Conservation (phyloP, 2,888 invertebrate genomes). For the Ormyrus pomaceus region DNA sequence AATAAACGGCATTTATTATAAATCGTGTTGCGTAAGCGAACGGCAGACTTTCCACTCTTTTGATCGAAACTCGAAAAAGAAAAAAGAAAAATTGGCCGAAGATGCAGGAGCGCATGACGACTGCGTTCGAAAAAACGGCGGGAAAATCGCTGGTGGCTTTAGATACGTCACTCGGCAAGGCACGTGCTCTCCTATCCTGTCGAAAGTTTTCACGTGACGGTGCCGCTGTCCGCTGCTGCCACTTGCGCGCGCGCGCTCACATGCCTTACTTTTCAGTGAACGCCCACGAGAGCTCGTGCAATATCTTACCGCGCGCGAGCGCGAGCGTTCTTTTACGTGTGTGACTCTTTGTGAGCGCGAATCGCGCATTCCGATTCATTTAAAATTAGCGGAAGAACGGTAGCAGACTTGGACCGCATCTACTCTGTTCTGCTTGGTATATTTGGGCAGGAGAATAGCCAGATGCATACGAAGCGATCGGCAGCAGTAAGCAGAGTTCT, state of each 20-base stretch:
- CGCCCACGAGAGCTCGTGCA: neutral
- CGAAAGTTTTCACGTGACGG: constrained; percentile 40
- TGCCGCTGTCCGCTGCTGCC: neutral
- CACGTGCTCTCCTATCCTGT: constrained; percentile 37
- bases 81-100: too few species aligned
- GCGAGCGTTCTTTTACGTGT: neutral
- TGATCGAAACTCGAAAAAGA: too few species aligned
- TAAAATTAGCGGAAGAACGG: constrained; percentile 27
- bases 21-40: neutral
- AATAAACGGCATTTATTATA: too few species aligned
- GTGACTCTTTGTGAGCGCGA: neutral
- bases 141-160: constrained; percentile 29
- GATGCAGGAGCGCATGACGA: too few species aligned
- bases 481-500: neutral
- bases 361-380: constrained; percentile 41
- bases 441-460: neutral
- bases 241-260: neutral
- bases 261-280: constrained; percentile 8
- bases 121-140: constrained; percentile 40
- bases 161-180: constrained; percentile 4
- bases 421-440: neutral
- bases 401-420: constrained; percentile 29
- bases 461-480: too few species aligned
- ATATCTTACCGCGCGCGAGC: constrained; percentile 13
- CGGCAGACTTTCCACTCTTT: neutral